Evolutionary conservation across 2,888 invertebrate species (phyloP).

Genomic region (Erebia epiphron): DNA sequence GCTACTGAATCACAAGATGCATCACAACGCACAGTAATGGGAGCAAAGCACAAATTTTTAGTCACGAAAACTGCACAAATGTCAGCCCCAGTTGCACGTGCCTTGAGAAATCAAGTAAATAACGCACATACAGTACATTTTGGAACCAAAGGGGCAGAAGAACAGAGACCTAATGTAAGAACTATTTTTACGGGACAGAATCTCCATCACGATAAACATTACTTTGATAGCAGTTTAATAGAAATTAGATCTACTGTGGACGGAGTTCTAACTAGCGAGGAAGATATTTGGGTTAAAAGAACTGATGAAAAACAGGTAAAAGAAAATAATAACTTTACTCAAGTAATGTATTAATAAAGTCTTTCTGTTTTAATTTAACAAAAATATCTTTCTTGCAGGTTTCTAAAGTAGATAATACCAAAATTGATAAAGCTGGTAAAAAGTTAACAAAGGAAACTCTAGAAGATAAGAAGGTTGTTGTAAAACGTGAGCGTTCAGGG

Average conservation of each 20-base stretch:
- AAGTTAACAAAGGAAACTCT: constrained; percentile 24
- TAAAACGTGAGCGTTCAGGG: constrained; percentile 84
- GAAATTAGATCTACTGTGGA: constrained; percentile 90
- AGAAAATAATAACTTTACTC: constrained; percentile 34
- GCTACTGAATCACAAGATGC: constrained; percentile 58
- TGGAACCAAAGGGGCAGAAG: constrained; percentile 83
- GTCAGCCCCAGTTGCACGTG: constrained; percentile 71
- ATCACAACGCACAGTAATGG: constrained; percentile 68
- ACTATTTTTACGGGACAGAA: constrained; percentile 82
- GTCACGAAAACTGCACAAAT: constrained; percentile 66
- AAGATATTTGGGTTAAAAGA: constrained; percentile 89
- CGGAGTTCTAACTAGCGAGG: constrained; percentile 83
- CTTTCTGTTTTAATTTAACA: no score
- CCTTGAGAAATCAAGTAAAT: constrained; percentile 74
- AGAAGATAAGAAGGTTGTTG: constrained; percentile 42
- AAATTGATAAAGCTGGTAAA: constrained; percentile 27
- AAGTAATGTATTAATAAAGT: no score
- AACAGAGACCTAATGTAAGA: constrained; percentile 83
- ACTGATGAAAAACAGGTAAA: constrained; percentile 83
- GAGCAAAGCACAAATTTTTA: constrained; percentile 71
- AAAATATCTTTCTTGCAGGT: constrained; percentile 45
- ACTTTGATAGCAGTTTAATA: constrained; percentile 91
- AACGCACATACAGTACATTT: constrained; percentile 87
- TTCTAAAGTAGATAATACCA: constrained; percentile 24
- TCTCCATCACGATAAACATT: constrained; percentile 89